Percentiles rank a stretch among this genome's conserved stretches.
phyloP scores from a whole-genome alignment of 2,113 vertebrate genomes.

The Jaculus jaculus region DNA sequence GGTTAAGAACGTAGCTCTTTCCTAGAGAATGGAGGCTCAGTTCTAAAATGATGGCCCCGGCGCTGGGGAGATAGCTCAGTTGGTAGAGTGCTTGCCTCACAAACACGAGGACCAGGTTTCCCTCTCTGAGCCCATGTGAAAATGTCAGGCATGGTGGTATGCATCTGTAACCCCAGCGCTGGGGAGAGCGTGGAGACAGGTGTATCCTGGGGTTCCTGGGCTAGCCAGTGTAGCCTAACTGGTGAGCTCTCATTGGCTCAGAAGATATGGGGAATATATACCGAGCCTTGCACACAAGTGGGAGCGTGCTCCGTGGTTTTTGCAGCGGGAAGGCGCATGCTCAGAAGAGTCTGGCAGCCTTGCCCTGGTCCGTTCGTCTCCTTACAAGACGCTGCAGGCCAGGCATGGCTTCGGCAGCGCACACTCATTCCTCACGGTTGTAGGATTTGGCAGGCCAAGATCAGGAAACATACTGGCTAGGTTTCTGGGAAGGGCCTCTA shows the following conservation, averaged over 20 bases:
- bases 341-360: neutral
- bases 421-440: neutral
- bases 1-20: neutral
- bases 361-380: accelerated
- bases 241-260: neutral
- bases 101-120: no score
- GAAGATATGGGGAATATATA: neutral
- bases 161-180: no score
- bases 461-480: neutral
- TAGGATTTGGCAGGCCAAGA: neutral
- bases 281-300: no score
- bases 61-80: no score
- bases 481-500: neutral
- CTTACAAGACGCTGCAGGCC: accelerated
- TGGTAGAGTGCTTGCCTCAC: no score
- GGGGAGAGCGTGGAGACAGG: no score
- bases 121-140: no score
- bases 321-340: accelerated
- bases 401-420: neutral
- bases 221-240: no score
- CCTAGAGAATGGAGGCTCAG: neutral
- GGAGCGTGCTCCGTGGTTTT: accelerated
- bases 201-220: no score
- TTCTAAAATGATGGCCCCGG: neutral
- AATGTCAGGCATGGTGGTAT: no score